Conservation (phyloP, 2,797 vertebrate species). For the Limnodromus scolopaceus region DNA sequence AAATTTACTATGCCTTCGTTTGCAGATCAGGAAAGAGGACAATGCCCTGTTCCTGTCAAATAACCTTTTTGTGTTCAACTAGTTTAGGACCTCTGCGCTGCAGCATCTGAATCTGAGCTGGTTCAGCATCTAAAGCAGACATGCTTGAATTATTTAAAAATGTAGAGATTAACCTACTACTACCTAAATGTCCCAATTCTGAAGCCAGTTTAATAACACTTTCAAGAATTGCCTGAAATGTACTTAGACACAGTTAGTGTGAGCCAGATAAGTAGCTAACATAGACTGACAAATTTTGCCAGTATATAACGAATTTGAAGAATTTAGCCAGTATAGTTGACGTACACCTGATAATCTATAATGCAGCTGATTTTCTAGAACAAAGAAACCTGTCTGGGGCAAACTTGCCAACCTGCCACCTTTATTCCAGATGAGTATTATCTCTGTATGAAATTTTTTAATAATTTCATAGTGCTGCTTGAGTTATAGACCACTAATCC, state of each 20-base stretch:
- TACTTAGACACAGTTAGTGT: background rate
- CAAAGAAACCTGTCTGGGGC: background rate
- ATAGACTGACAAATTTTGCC: background rate
- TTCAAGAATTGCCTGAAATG: background rate
- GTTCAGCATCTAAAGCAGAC: background rate
- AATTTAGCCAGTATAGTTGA: background rate
- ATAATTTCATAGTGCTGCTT: background rate
- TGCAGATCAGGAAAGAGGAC: background rate
- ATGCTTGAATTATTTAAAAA: background rate
- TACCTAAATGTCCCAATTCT: background rate
- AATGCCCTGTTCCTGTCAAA: background rate
- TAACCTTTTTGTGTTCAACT: background rate
- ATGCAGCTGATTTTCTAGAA: background rate
- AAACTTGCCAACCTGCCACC: background rate
- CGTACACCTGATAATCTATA: background rate
- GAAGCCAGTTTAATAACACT: background rate
- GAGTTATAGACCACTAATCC: background rate
- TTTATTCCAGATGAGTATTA: background rate
- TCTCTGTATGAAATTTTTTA: background rate
- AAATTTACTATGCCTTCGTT: accelerated
- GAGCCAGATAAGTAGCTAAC: background rate
- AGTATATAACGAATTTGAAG: background rate
- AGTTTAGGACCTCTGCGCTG: background rate
- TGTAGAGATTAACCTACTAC: background rate
- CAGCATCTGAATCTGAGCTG: background rate